Conservation (phyloP, 1,140 invertebrate genomes). For the Himalopsyche phryganea region DNA sequence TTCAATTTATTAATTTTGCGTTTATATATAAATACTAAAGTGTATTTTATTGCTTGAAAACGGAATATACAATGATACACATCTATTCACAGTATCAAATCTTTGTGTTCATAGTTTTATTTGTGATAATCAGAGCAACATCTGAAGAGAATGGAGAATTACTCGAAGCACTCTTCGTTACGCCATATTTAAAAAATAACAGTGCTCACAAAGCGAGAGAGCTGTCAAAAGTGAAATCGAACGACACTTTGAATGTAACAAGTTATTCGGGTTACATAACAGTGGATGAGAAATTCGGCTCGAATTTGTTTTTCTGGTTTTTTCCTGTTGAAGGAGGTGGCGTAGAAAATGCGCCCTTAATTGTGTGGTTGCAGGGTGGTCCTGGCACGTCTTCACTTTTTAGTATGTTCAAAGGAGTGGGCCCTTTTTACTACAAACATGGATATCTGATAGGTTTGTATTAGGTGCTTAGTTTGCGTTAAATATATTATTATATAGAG, state of each 20-base stretch:
- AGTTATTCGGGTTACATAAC: conserved; percentile 54
- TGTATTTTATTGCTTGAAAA: no score
- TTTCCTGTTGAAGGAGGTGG: conserved; percentile 64
- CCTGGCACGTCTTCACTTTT: conserved; percentile 69
- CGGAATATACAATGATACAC: no score
- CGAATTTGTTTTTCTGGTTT: conserved; percentile 88
- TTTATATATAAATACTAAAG: no score
- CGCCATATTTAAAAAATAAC: conserved; percentile 42
- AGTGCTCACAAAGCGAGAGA: conserved; percentile 42
- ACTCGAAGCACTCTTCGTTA: no score
- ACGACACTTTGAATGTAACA: conserved; percentile 41
- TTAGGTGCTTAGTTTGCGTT: no score
- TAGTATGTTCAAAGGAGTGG: conserved; percentile 70
- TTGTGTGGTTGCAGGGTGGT: conserved; percentile 82
- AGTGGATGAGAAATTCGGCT: conserved; percentile 71
- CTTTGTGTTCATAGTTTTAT: no score
- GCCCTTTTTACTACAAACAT: conserved; percentile 51
- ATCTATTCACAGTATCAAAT: no score
- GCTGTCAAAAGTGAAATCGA: conserved; percentile 42
- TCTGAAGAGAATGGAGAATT: no score
- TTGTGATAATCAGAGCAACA: no score
- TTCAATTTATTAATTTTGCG: no score
- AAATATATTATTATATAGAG: no score
- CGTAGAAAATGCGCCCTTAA: conserved; percentile 61
- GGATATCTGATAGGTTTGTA: no score